Evolutionary conservation across 2,888 invertebrate genomes (phyloP), one percentile per base, ranked within the genome.

Genomic region (Barypeithes pellucidus): DNA sequence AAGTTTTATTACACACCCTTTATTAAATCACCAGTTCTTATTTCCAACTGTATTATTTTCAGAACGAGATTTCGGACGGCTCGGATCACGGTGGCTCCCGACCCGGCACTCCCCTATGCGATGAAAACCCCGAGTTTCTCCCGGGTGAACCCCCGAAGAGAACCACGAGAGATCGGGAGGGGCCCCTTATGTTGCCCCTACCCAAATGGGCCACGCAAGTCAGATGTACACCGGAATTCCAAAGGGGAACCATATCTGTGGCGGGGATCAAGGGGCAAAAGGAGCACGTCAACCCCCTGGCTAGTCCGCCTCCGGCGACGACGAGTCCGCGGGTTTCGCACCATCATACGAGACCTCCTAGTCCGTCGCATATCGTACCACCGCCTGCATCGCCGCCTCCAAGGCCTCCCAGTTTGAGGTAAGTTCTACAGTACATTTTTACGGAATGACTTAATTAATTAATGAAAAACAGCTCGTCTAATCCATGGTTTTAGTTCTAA

Each of bases 31-130:
- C n/a, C n/a, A n/a, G n/a, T n/a, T n/a, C n/a, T n/a, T n/a, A n/a
- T n/a, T n/a, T n/a, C n/a, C n/a, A n/a, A n/a, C n/a, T n/a, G n/a
- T n/a, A n/a, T n/a, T n/a, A n/a, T 59, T 68, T 66, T 11, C 61
- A 74, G 66, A 41, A 63, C 7, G 75, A 75, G 20, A 33, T 78
- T 81, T 61, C 78, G 77, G 73, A 77, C 79, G 45, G 89, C 88
- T 78, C 89, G 88, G 82, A 89, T 88, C 79, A 88, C 88, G 90
- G 90, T 54, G 93, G 93, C 75, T 94, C 94, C 11, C 89, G 95
- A 70, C 95, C 95, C 2, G 96, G 95, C 59, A 96, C 96, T 12
- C 95, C 95, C 1, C 87, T 95, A 67, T 93, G 94, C 80, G 95
- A 95, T 85, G 95, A 95, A 83, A 87, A 92, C 60, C 94, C 94